A percentile compares a stretch with the other conserved stretches of the same genome.
These are phyloP conservation scores for Pachyseris speciosa DNA, from an alignment of 64 coral and sea anemone species.

Conservation along the genomic window DNA sequence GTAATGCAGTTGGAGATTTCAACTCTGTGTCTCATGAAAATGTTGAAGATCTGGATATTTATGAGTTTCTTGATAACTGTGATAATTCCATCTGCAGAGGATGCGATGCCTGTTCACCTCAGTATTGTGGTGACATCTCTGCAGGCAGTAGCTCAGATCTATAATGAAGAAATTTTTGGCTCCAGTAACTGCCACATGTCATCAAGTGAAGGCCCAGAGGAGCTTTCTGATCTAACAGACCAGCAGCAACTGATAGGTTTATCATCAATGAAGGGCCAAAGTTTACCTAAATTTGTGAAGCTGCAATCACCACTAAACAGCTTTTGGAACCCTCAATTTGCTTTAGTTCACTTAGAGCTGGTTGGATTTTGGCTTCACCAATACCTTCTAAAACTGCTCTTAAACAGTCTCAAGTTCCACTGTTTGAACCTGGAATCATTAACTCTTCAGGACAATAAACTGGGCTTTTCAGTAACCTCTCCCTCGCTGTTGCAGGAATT, in stretches of 20 bases:
- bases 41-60: neutral
- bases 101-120: neutral
- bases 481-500: neutral
- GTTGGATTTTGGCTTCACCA: conserved; percentile 40
- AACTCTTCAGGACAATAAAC: conserved; percentile 47
- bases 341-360: conserved; percentile 64
- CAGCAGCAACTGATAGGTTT: too few relatives aligned
- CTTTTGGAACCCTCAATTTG: neutral
- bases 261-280: too few relatives aligned
- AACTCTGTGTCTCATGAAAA: neutral
- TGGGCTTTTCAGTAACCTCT: conserved; percentile 13
- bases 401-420: neutral
- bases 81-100: neutral
- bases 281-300: too few relatives aligned
- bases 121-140: neutral
- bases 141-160: neutral
- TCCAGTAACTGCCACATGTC: neutral
- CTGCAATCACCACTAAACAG: too few relatives aligned
- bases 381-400: conserved; percentile 34
- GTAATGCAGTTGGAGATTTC: neutral
- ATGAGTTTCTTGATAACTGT: neutral
- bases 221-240: neutral
- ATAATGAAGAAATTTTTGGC: neutral
- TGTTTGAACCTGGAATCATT: conserved; percentile 51
- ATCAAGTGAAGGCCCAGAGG: neutral